phyloP scores from a whole-genome alignment of 2,113 vertebrate species.

The Bungarus multicinctus region DNA sequence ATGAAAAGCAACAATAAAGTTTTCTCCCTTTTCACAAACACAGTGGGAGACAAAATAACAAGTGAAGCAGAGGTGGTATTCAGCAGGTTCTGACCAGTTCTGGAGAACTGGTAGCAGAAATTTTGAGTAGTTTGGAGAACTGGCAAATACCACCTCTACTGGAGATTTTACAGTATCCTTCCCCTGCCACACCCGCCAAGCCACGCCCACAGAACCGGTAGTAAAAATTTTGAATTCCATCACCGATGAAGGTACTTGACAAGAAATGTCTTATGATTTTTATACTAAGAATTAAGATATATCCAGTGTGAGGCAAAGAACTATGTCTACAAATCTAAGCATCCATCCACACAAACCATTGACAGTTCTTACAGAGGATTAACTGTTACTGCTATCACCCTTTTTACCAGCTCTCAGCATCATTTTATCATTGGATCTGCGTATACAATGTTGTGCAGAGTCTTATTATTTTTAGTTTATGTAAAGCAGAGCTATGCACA shows the following conservation, averaged over 20 bases:
- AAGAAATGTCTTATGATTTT: not conserved
- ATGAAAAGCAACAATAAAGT: not conserved
- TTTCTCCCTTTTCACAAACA: not conserved
- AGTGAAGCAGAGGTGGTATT: too few species aligned
- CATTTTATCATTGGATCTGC: not conserved
- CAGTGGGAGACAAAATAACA: not conserved
- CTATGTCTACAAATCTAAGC: conserved; percentile 2
- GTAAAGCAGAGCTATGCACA: conserved; percentile 4
- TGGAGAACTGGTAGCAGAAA: too few species aligned
- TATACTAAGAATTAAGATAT: not conserved
- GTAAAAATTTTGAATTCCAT: too few species aligned
- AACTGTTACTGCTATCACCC: not conserved
- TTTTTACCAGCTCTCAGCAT: not conserved
- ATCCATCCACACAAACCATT: not conserved
- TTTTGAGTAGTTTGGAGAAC: too few species aligned
- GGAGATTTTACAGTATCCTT: too few species aligned
- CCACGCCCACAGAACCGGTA: too few species aligned
- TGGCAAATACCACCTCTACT: too few species aligned
- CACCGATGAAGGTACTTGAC: not conserved
- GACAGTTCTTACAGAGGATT: not conserved
- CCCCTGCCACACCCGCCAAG: too few species aligned
- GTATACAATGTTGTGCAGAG: conserved; percentile 6
- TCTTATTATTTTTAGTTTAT: not conserved
- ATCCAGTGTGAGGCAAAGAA: not conserved
- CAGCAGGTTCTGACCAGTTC: too few species aligned